Evolutionary conservation across 2,888 invertebrate genomes (phyloP), one percentile per base, ranked within the genome.

Genomic region (Carcina quercana): DNA sequence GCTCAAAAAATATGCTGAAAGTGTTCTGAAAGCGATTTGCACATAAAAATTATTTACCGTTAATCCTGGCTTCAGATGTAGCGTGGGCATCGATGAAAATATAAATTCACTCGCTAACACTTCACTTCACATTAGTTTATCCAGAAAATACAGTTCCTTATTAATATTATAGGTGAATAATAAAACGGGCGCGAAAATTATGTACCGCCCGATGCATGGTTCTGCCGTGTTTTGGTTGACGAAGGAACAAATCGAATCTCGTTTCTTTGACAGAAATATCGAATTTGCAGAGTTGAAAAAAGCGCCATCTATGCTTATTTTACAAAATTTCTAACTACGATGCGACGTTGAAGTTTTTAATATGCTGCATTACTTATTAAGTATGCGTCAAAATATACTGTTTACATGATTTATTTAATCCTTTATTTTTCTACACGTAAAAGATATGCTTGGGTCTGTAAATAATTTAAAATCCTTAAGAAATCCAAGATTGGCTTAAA

Each of bases 21-120:
- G 38, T 34, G 33, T 28, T n/a, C n/a, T n/a, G n/a, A n/a, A n/a
- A n/a, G n/a, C n/a, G 28, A 41, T 39, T 38, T 33, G 30, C 28
- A 38, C 24, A 34, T 31, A 48, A 51, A 53, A 47, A 45, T 50
- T 50, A 45, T 45, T 69, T 66, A 85, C 85, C 76, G 84, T 82
- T 42, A 84, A 65, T 64, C 83, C 82, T 42, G 83, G 78, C 53
- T 83, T 83, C 45, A 85, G 66, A 42, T 84, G 78, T 73, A 85
- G 47, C 38, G 83, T 71, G 54, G 85, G 85, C 85, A 84, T 85
- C 57, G 57, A 59, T 67, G 46, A 42, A 30, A 42, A 45, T 48
- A 37, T 40, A 36, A 30, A 35, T 38, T 29, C 34, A 20, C 31
- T 30, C 37, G 46, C 46, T 34, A 22, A 38, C 64, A 74, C 69